These are phyloP conservation scores for Pycnomerus fuliginosus DNA, from an alignment of 2,888 invertebrate genomes.

Conservation along the genomic window DNA sequence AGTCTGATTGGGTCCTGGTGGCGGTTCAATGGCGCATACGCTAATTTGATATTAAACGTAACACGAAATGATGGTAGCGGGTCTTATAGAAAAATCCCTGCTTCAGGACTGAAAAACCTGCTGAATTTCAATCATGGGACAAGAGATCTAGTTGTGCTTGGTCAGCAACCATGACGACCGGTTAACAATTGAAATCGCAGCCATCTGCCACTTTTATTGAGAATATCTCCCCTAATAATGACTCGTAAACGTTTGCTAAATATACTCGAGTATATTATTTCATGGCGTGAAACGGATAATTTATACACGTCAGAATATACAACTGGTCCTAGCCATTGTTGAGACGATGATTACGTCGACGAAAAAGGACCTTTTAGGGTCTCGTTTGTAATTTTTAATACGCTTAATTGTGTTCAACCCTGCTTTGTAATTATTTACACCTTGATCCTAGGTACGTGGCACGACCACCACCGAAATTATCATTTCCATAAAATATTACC, in stretches of 20 bases:
- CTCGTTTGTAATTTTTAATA: conserved; percentile 50
- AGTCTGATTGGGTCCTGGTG: conserved; percentile 10
- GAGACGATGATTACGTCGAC: conserved; percentile 45
- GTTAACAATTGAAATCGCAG: conserved; percentile 49
- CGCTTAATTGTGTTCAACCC: conserved; percentile 49
- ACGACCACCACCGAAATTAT: no score
- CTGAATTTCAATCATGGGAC: conserved; percentile 39
- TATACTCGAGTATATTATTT: conserved; percentile 51
- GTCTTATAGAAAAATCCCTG: conserved; percentile 17
- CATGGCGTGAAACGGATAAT: conserved; percentile 49
- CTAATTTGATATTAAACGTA: conserved; percentile 53
- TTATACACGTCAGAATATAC: conserved; percentile 46
- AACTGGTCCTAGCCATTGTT: conserved; percentile 43
- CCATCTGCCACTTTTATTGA: conserved; percentile 50
- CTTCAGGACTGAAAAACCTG: conserved; percentile 11
- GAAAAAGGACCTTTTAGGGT: conserved; percentile 39
- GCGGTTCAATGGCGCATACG: conserved; percentile 45
- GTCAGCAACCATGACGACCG: conserved; percentile 50
- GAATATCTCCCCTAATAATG: conserved; percentile 43
- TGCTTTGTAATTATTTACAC: no score
- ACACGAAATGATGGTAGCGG: conserved; percentile 35
- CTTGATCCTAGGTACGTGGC: no score
- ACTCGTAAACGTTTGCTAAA: conserved; percentile 51
- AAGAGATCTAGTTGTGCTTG: conserved; percentile 45
- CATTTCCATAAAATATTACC: no score